Evolutionary conservation across 2,888 invertebrate species (phyloP).

Genomic region (Sclerodermus sp.): DNA sequence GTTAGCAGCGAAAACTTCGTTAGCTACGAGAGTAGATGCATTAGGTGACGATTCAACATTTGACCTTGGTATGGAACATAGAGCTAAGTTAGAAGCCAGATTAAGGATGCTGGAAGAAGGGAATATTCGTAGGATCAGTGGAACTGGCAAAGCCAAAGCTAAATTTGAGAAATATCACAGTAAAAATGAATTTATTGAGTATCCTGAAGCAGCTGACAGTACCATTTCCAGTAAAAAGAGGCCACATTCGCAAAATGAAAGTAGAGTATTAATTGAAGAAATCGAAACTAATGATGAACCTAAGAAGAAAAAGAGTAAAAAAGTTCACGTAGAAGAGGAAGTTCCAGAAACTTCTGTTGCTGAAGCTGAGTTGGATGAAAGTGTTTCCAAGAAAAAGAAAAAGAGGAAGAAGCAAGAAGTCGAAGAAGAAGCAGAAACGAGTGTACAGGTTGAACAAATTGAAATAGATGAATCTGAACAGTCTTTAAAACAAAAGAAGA

Average conservation of each 20-base stretch:
- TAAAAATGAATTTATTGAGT: conserved; percentile 77
- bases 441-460: conserved; percentile 38
- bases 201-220: conserved; percentile 79
- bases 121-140: conserved; percentile 78
- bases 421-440: conserved; percentile 32
- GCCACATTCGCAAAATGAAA: conserved; percentile 61
- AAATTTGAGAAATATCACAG: conserved; percentile 92
- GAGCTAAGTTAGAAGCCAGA: conserved; percentile 82
- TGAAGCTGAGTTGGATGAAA: conserved; percentile 22
- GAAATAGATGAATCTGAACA: conserved; percentile 11
- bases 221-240: conserved; percentile 68
- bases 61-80: conserved; percentile 86
- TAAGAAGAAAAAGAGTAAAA: conserved; percentile 43
- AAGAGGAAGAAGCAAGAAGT: conserved; percentile 56
- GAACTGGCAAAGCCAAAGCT: conserved; percentile 84
- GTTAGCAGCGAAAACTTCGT: conserved; percentile 93
- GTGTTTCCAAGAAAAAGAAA: conserved; percentile 45
- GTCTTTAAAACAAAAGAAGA: conserved; percentile 15
- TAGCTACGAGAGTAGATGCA: conserved; percentile 94
- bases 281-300: conserved; percentile 37
- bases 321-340: conserved; percentile 3
- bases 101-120: conserved; percentile 84
- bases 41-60: conserved; percentile 86
- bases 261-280: conserved; percentile 53
- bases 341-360: conserved; percentile 2